Evolutionary conservation across 1,140 invertebrate genomes (phyloP).

Genomic region (Ips nitidus): DNA sequence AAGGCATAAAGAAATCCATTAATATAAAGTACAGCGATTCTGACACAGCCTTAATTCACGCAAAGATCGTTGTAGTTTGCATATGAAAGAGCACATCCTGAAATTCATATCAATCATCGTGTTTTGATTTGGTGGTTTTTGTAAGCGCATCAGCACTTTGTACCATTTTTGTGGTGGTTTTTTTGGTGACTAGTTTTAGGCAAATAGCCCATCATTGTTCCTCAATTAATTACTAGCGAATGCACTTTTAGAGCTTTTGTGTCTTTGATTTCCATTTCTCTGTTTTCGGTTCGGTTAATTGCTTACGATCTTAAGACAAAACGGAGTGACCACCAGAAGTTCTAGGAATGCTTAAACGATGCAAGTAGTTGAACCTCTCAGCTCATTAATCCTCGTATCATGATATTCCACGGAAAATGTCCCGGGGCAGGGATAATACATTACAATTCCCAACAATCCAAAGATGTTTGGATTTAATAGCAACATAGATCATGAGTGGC

Average conservation of each 20-base stretch:
- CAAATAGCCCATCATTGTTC: neutral
- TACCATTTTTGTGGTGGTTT: neutral
- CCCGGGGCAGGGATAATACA: slow-evolving; percentile 50
- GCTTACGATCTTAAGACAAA: neutral
- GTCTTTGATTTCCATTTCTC: neutral
- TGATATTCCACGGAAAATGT: slow-evolving; percentile 38
- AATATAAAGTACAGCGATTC: slow-evolving; percentile 5
- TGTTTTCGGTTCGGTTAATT: slow-evolving; percentile 1
- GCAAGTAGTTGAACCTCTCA: slow-evolving; percentile 29
- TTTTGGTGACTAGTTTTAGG: neutral
- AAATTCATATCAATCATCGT: slow-evolving; percentile 17
- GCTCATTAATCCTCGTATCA: slow-evolving; percentile 41
- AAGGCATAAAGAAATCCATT: slow-evolving; percentile 12
- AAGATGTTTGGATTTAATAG: slow-evolving; percentile 54
- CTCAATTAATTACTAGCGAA: neutral
- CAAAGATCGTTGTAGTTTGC: slow-evolving; percentile 22
- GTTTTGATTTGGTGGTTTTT: slow-evolving; percentile 14
- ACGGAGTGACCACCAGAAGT: neutral
- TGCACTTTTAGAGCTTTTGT: slow-evolving; percentile 2
- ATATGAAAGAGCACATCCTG: slow-evolving; percentile 15
- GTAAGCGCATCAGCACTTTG: neutral
- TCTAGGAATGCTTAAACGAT: slow-evolving; percentile 26
- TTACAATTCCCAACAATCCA: slow-evolving; percentile 53
- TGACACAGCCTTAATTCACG: slow-evolving; percentile 13
- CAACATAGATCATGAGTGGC: slow-evolving; percentile 52